Percentiles rank a stretch among this genome's conserved stretches.
These are phyloP conservation scores for Brachypteracias leptosomus DNA, from an alignment of 2,113 vertebrate genomes.

Conservation along the genomic window DNA sequence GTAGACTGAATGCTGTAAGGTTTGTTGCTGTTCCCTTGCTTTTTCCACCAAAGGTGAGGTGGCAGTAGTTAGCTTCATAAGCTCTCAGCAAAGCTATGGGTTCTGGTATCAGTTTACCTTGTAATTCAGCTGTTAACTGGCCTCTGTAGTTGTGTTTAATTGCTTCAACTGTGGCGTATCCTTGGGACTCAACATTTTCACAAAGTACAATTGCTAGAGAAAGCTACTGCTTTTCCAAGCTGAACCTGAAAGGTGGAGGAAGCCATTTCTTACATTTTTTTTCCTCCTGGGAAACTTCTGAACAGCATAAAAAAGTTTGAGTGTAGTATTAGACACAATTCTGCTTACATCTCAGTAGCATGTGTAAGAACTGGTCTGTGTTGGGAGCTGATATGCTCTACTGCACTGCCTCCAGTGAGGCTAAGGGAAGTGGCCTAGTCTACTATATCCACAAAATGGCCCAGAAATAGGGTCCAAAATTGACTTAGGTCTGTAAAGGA, in stretches of 20 bases:
- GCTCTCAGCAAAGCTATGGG: not conserved
- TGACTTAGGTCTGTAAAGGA: not conserved
- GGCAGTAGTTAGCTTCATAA: not conserved
- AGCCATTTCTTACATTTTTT: accelerated
- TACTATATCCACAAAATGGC: not conserved
- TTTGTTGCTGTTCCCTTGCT: not conserved
- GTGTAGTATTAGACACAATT: not conserved
- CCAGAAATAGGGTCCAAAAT: not conserved
- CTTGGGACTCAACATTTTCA: not conserved
- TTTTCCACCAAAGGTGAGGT: not conserved
- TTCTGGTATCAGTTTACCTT: not conserved
- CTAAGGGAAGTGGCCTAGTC: not conserved
- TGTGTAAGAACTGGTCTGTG: not conserved
- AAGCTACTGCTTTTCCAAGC: not conserved
- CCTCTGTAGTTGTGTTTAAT: not conserved
- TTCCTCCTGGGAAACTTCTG: not conserved
- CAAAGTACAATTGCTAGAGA: not conserved
- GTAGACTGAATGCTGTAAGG: not conserved
- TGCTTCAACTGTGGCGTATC: not conserved
- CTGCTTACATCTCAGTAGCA: not conserved
- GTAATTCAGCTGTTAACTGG: not conserved
- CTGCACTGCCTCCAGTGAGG: not conserved
- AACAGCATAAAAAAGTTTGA: not conserved
- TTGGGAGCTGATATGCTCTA: not conserved
- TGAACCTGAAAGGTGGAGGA: not conserved